These are phyloP conservation scores for Vombatus ursinus DNA, from an alignment of 2,113 vertebrate species.

Conservation along the genomic window DNA sequence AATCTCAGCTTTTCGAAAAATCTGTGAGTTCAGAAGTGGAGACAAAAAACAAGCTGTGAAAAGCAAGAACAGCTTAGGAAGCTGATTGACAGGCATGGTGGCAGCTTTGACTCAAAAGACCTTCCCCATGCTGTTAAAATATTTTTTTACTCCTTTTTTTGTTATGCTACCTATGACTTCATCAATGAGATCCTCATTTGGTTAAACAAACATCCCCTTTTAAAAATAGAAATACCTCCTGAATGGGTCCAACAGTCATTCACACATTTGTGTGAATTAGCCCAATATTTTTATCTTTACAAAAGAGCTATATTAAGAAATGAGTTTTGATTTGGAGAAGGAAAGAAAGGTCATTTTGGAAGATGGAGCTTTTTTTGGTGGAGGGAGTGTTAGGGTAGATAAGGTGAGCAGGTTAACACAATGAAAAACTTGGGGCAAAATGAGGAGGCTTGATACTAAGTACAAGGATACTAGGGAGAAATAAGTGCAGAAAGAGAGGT, in stretches of 20 bases:
- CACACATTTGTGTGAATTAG: neutral
- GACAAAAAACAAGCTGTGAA: conserved; percentile 45
- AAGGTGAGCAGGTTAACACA: neutral
- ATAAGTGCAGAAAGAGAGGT: neutral
- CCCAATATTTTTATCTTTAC: neutral
- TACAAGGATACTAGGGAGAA: neutral
- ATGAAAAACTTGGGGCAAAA: neutral
- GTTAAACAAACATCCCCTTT: neutral
- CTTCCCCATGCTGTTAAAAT: neutral
- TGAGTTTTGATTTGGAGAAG: neutral
- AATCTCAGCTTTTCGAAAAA: neutral
- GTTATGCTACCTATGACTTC: neutral
- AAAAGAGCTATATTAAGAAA: neutral
- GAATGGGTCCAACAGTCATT: neutral
- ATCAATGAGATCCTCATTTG: neutral
- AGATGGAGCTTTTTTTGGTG: neutral
- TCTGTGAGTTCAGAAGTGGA: conserved; percentile 48
- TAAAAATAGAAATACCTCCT: neutral
- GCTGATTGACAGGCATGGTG: conserved; percentile 11
- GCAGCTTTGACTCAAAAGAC: neutral
- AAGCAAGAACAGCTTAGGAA: conserved; percentile 37
- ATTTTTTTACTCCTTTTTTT: conserved; percentile 17
- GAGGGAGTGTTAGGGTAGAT: neutral
- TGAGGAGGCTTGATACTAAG: neutral
- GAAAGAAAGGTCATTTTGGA: neutral